These are phyloP conservation scores for Epizoanthus fatuus DNA, from an alignment of 92 coral and sea anemone genomes.

Conservation along the genomic window DNA sequence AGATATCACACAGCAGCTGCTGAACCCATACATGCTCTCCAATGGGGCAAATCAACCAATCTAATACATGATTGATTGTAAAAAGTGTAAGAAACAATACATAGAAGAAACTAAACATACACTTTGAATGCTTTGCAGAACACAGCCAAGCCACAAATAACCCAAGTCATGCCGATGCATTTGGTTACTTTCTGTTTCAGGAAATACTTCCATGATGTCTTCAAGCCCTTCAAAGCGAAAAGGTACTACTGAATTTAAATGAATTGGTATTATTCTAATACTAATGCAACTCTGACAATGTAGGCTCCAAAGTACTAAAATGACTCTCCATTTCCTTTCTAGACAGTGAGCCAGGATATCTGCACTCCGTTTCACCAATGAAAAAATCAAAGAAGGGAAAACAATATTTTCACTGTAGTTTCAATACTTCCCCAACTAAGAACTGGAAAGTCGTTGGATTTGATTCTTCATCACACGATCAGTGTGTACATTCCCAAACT, in stretches of 20 bases:
- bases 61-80: no score
- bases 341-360: conserved; percentile 37
- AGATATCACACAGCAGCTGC: no score
- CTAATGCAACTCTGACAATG: no score
- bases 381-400: conserved; percentile 32
- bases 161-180: no score
- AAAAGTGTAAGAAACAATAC: no score
- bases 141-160: no score
- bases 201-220: conserved; percentile 21
- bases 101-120: no score
- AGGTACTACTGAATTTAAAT: no score
- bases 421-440: conserved; percentile 45
- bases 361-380: conserved; percentile 31
- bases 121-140: no score
- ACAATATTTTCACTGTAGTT: conserved; percentile 3
- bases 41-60: no score
- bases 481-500: neutral
- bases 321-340: conserved; percentile 11
- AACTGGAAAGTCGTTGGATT: conserved; percentile 48
- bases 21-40: no score
- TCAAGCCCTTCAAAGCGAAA: neutral
- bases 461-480: conserved; percentile 30
- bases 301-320: neutral
- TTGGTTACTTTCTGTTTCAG: conserved; percentile 11
- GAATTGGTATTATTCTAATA: no score